Evolutionary conservation across 2,797 vertebrate genomes (phyloP).

Genomic region (Coregonus suidteri): DNA sequence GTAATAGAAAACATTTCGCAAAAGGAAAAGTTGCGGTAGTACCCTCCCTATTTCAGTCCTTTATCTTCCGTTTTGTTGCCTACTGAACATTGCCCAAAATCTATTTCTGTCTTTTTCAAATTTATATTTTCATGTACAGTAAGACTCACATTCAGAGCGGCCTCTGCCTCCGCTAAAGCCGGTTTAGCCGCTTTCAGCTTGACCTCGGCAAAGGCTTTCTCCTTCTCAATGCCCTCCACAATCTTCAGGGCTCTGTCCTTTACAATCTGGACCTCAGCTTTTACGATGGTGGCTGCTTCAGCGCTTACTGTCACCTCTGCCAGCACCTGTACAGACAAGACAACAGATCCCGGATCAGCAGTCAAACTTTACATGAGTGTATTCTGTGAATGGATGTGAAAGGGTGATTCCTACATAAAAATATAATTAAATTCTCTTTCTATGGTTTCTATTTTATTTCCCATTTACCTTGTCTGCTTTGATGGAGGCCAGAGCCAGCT

Average conservation of each 20-base stretch:
- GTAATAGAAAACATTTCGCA: neutral
- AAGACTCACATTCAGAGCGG: constrained; percentile 80
- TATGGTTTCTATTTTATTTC: constrained; percentile 1
- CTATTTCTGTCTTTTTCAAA: neutral
- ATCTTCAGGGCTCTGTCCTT: constrained; percentile 86
- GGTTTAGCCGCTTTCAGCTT: constrained; percentile 83
- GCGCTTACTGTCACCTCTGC: constrained; percentile 84
- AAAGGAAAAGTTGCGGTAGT: neutral
- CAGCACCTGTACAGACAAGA: constrained; percentile 71
- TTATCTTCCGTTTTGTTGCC: neutral
- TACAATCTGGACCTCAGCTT: constrained; percentile 82
- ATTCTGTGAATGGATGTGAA: neutral
- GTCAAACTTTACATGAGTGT: neutral
- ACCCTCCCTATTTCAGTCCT: neutral
- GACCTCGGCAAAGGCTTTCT: constrained; percentile 79
- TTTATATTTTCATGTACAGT: neutral
- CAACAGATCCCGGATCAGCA: neutral
- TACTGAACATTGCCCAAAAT: neutral
- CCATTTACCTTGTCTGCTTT: constrained; percentile 82
- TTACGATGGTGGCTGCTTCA: constrained; percentile 79
- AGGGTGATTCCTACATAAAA: neutral
- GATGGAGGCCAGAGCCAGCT: constrained; percentile 79
- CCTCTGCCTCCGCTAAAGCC: constrained; percentile 80
- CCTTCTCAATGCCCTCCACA: constrained; percentile 80
- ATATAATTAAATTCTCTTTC: neutral